Evolutionary conservation across 2,888 invertebrate species (phyloP).

Genomic region (Prostheceraeus crozeri): DNA sequence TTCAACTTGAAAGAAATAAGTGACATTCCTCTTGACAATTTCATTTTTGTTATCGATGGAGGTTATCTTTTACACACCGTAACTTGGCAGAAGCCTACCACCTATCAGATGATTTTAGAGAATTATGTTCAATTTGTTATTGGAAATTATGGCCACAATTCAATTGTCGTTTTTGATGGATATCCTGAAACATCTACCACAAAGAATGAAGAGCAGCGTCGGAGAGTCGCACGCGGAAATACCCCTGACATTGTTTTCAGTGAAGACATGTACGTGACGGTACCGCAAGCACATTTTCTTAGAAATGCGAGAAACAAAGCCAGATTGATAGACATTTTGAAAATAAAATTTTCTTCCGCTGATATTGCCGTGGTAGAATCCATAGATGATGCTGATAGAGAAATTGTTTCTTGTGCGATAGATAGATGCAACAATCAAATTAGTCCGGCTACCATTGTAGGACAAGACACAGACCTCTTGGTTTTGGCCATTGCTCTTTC

Average conservation of each 20-base stretch:
- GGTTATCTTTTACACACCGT: conserved; percentile 44
- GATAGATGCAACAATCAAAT: too few relatives aligned
- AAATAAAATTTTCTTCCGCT: background rate
- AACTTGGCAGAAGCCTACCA: conserved; percentile 43
- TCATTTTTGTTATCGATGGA: conserved; percentile 41
- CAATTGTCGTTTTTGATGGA: conserved; percentile 42
- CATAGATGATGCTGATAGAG: conserved; percentile 22
- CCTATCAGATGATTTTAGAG: conserved; percentile 41
- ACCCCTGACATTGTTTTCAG: conserved; percentile 41
- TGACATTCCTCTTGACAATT: too few relatives aligned
- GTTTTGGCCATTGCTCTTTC: conserved; percentile 8
- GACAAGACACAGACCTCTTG: conserved; percentile 14
- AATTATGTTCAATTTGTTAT: conserved; percentile 42
- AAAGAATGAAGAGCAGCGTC: conserved; percentile 41
- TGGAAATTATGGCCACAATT: conserved; percentile 42
- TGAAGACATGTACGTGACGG: conserved; percentile 22
- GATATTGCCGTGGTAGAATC: conserved; percentile 5
- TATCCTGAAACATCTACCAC: conserved; percentile 39
- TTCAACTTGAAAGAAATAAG: too few relatives aligned
- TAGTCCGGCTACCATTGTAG: background rate
- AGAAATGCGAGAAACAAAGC: too few relatives aligned
- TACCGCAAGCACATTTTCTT: conserved; percentile 22
- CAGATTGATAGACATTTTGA: conserved; percentile 7
- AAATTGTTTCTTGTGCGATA: conserved; percentile 18
- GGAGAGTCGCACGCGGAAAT: conserved; percentile 39